Evolutionary conservation across 2,113 vertebrate species (phyloP).

Genomic region (Anser cygnoides): DNA sequence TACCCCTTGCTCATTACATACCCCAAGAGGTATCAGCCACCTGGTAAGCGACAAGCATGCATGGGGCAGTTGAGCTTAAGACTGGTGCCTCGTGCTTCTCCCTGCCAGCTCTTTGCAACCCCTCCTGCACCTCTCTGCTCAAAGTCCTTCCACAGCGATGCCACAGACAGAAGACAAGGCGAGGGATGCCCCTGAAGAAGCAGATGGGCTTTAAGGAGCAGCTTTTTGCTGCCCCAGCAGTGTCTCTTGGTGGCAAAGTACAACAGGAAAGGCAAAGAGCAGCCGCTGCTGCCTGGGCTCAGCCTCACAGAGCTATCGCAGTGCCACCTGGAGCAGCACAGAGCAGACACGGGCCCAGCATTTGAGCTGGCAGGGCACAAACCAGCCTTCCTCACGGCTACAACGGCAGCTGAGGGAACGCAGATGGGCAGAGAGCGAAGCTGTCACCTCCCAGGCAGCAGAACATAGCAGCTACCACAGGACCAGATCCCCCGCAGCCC

Average conservation of each 20-base stretch:
- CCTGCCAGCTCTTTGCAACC: neutral
- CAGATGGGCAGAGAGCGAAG: neutral
- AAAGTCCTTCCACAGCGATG: neutral
- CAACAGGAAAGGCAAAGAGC: neutral
- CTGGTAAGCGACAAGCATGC: neutral
- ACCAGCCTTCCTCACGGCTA: neutral
- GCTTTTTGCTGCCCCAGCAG: neutral
- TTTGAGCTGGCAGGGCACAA: neutral
- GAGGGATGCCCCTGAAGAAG: neutral
- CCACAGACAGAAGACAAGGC: neutral
- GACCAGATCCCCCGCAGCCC: neutral
- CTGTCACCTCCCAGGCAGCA: neutral
- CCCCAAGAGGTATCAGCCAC: fast-evolving
- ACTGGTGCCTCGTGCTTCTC: neutral
- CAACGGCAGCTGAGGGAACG: neutral
- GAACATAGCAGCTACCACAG: neutral
- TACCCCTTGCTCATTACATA: neutral
- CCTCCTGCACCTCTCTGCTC: neutral
- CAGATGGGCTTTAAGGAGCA: neutral
- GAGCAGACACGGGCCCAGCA: neutral
- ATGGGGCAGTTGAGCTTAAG: neutral
- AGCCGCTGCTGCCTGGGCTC: neutral
- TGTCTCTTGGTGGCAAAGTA: neutral
- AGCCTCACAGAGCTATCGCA: neutral
- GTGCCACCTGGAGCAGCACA: neutral